Base-by-base conservation (phyloP, 2,888 invertebrate species). In the Ormyrus labotus region DNA sequence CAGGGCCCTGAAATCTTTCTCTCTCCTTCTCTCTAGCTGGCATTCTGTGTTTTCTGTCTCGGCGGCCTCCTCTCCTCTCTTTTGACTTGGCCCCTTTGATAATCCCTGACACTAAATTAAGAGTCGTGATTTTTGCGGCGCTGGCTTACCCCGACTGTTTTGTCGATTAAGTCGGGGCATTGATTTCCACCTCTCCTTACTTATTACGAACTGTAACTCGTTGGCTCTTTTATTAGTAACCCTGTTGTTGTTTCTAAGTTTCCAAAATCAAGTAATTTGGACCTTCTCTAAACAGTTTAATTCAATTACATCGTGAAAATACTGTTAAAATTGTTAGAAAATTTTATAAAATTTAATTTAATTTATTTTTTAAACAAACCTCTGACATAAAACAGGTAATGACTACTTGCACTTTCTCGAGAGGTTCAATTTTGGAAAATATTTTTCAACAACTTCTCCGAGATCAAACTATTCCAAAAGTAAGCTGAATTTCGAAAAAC, bases 1-100 rank as follows among this genome's bases (percentile, higher is more conserved):
- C 85, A 13, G 10, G 4, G 57, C 51, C n/a, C 19, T 69, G 34
- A 34, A 34, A 34, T 69, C 88, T 90, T 48, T 34, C 88, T 34
- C 34, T 34, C 34, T 34, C 34, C 34, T 34, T 34, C 34, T 34
- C 34, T 88, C 50, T 47, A 5, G 5, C 6, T 86, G 85, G 79
- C 65, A 78, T 13, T 13, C 34, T 45, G 45, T n/a, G 57, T 60
- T 51, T 48, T 13, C 60, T 57, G 48, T 19, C 48, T 45, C 57
- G 34, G 4, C 34, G 34, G 34, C 34, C 34, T 34, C 34, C 34
- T n/a, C 61, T 47, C 58, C 13, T 58, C 61, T 19, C 55, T 34
- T 55, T 13, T 11, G 9, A 13, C 19, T 68, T 68, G 51, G 34
- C 34, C 53, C 64, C 55, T 65, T 69, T 53, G 53, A 76, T 76